These are phyloP conservation scores for Drosophila burlai DNA, from an alignment of 1,140 invertebrate species.

Conservation along the genomic window DNA sequence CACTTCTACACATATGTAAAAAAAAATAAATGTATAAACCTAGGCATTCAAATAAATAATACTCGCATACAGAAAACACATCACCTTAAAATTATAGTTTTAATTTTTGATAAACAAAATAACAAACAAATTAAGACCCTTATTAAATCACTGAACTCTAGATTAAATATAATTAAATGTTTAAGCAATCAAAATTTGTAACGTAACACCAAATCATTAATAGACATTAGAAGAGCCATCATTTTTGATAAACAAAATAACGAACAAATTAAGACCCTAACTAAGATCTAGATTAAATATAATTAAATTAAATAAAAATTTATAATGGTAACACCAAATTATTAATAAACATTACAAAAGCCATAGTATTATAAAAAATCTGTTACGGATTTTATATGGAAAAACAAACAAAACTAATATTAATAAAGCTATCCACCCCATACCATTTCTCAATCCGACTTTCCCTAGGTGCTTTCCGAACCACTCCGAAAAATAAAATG, in stretches of 20 bases:
- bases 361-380: neutral
- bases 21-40: neutral
- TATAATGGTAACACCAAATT: no score
- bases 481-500: neutral
- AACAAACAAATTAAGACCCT: neutral
- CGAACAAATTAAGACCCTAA: neutral
- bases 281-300: neutral
- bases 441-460: neutral
- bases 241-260: neutral
- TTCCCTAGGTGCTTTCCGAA: no score
- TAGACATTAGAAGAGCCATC: neutral
- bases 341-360: neutral
- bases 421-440: neutral
- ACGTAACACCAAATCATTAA: neutral
- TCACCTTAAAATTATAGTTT: no score
- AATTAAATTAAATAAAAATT: neutral
- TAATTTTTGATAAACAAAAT: neutral
- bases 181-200: neutral
- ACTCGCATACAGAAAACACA: neutral
- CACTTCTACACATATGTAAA: neutral
- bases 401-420: neutral
- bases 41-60: neutral
- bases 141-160: neutral
- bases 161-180: neutral
- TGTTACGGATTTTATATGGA: neutral